A percentile compares a stretch with the other conserved stretches of the same genome.
Conservation (phyloP, 2,797 vertebrate species). For the Gadopsis marmoratus region DNA sequence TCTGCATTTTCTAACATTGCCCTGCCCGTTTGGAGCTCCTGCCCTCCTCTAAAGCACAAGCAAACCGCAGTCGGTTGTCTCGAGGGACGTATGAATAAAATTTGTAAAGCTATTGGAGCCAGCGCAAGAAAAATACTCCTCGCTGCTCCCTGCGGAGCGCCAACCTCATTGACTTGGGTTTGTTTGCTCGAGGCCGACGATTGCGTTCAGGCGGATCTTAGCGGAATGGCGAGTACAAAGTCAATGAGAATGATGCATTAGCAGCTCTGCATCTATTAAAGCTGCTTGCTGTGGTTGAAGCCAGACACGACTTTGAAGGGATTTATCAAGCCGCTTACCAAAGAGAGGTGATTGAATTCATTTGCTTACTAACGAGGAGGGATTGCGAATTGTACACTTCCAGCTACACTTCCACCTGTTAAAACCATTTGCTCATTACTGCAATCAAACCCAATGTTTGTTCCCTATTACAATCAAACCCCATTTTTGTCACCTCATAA, state of each 20-base stretch:
- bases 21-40: constrained; percentile 8
- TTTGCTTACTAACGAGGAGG: constrained; percentile 76
- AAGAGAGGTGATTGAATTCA: constrained; percentile 77
- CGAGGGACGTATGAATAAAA: constrained; percentile 72
- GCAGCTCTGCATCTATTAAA: constrained; percentile 70
- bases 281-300: constrained; percentile 56
- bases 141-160: constrained; percentile 52
- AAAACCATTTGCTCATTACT: constrained; percentile 68
- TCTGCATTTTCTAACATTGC: constrained; percentile 45
- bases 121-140: constrained; percentile 47
- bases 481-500: constrained; percentile 63
- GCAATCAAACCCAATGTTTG: constrained; percentile 62
- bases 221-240: constrained; percentile 32
- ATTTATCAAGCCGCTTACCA: constrained; percentile 73
- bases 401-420: constrained; percentile 69
- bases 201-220: constrained; percentile 55
- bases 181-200: constrained; percentile 68
- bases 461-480: constrained; percentile 65
- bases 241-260: constrained; percentile 66
- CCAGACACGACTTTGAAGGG: constrained; percentile 71
- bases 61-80: constrained; percentile 55
- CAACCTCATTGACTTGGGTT: constrained; percentile 68
- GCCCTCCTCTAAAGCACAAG: constrained; percentile 43
- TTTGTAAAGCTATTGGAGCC: constrained; percentile 62
- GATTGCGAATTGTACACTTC: constrained; percentile 62